Percentiles rank a stretch among this genome's conserved stretches.
These are phyloP conservation scores for Thryonomys swinderianus DNA, from an alignment of 2,113 vertebrate genomes.

Conservation along the genomic window DNA sequence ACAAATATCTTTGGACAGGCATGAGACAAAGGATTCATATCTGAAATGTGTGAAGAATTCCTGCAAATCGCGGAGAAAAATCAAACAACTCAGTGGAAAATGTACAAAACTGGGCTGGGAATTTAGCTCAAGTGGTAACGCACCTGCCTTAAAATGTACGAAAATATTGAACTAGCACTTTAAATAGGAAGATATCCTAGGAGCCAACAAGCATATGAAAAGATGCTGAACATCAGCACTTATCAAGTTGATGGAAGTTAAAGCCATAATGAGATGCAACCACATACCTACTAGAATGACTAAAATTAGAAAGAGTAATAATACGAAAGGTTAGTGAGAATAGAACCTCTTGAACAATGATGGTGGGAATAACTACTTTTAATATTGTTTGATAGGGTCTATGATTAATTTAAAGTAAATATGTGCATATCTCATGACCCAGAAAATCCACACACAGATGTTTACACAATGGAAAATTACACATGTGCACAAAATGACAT, in stretches of 20 bases:
- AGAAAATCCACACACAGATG: background rate
- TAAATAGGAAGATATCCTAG: background rate
- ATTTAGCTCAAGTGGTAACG: too few species aligned
- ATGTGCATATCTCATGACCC: background rate
- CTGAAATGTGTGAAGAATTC: constrained; percentile 21
- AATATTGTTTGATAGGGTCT: background rate
- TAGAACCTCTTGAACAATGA: background rate
- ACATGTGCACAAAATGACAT: background rate
- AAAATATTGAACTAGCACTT: background rate
- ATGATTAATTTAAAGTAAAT: background rate
- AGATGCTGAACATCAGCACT: background rate
- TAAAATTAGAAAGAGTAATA: background rate
- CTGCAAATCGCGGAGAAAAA: background rate
- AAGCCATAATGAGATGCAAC: background rate
- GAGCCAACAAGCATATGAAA: background rate
- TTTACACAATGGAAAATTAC: background rate
- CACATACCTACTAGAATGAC: background rate
- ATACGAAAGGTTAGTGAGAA: background rate
- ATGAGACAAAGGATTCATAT: background rate
- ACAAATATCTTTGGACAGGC: background rate
- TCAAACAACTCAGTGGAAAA: background rate
- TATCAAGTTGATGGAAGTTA: background rate
- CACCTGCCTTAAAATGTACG: background rate
- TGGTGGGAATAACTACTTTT: background rate
- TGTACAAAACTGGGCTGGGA: background rate